Percentiles rank a stretch among this genome's conserved stretches.
These are phyloP conservation scores for Agriotes lineatus DNA, from an alignment of 2,888 invertebrate species.

Conservation along the genomic window DNA sequence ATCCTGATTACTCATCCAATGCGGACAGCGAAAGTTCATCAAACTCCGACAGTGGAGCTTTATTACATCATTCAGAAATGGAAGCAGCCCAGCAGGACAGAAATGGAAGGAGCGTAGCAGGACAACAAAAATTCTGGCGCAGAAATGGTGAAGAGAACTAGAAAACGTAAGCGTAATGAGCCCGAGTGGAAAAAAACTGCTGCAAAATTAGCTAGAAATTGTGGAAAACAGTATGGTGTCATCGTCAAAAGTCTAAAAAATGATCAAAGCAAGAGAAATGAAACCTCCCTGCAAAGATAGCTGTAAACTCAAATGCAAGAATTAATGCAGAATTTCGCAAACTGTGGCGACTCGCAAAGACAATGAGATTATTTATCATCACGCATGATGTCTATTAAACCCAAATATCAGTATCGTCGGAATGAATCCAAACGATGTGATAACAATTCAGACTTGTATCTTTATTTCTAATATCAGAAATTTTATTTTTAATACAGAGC, in stretches of 20 bases:
- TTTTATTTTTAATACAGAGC: too few species aligned
- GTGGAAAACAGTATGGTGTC: constrained; percentile 45
- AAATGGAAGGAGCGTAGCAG: constrained; percentile 3
- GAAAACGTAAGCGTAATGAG: constrained; percentile 16
- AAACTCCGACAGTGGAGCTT: background rate
- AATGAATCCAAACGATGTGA: constrained; percentile 45
- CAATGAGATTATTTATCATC: constrained; percentile 47
- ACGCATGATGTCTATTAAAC: constrained; percentile 40
- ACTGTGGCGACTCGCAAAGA: constrained; percentile 38
- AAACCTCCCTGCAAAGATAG: constrained; percentile 37
- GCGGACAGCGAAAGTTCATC: background rate
- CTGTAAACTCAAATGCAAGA: constrained; percentile 44
- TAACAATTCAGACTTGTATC: too few species aligned
- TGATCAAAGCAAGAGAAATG: constrained; percentile 37
- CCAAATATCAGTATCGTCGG: constrained; percentile 33
- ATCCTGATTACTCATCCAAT: too few species aligned
- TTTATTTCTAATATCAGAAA: too few species aligned
- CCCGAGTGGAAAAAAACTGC: constrained; percentile 1
- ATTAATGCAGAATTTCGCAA: constrained; percentile 33
- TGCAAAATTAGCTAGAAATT: constrained; percentile 45
- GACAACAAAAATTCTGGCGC: background rate
- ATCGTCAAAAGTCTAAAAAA: constrained; percentile 38
- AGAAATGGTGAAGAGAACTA: constrained; percentile 15
- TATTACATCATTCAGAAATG: background rate
- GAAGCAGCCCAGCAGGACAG: too few species aligned